These are phyloP conservation scores for Drosophila anceps DNA, from an alignment of 2,888 invertebrate species.

Conservation along the genomic window DNA sequence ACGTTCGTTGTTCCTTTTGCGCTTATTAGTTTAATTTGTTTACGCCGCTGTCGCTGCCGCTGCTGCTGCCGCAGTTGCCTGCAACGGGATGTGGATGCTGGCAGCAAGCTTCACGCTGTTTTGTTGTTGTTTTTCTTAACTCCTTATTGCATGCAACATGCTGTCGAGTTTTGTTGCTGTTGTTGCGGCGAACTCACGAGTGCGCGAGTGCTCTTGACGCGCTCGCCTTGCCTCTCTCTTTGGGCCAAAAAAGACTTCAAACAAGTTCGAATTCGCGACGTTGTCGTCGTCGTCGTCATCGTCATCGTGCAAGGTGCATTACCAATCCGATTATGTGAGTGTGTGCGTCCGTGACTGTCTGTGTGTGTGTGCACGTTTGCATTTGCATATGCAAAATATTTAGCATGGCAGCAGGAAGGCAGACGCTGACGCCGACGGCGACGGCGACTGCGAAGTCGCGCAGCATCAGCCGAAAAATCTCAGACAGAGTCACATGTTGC, in stretches of 20 bases:
- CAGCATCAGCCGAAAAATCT: conserved; percentile 65
- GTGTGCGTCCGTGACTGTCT: conserved; percentile 14
- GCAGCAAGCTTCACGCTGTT: conserved; percentile 29
- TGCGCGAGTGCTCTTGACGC: conserved; percentile 37
- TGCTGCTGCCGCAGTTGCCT: conserved; percentile 36
- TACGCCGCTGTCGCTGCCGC: conserved; percentile 48
- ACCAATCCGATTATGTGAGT: conserved; percentile 49
- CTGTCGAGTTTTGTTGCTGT: conserved; percentile 58
- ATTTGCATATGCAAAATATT: conserved; percentile 80
- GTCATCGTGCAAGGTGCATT: conserved; percentile 71
- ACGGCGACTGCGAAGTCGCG: conserved; percentile 34
- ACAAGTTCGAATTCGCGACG: conserved; percentile 80
- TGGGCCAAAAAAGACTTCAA: conserved; percentile 67
- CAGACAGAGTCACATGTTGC: conserved; percentile 75
- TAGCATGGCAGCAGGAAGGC: conserved; percentile 47
- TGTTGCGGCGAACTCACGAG: conserved; percentile 64
- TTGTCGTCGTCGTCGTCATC: conserved; percentile 48
- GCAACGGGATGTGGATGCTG: conserved; percentile 48
- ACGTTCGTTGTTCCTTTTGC: conserved; percentile 69
- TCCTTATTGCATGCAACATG: conserved; percentile 76
- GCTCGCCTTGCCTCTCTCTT: conserved; percentile 40
- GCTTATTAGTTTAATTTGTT: conserved; percentile 80
- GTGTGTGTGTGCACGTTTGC: conserved; percentile 13
- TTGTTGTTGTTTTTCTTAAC: conserved; percentile 19
- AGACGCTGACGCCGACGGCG: conserved; percentile 23